Percentiles rank a stretch among this genome's conserved stretches.
phyloP scores from a whole-genome alignment of 1,140 invertebrate species.

The Parapsyche elsis region DNA sequence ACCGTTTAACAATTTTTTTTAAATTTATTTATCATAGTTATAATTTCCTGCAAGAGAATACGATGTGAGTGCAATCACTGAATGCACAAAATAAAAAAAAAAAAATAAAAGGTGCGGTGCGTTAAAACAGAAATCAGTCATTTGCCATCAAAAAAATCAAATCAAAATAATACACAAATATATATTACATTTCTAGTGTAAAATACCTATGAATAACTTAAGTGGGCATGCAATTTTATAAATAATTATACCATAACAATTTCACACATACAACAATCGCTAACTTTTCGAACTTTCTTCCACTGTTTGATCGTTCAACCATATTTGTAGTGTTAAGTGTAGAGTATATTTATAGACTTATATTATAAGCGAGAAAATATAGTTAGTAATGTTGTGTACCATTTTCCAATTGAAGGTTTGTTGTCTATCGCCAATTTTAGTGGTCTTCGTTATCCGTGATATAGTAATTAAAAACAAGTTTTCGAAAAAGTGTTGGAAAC shows the following conservation, averaged over 20 bases:
- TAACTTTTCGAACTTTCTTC: background rate
- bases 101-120: constrained; percentile 58
- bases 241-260: constrained; percentile 10
- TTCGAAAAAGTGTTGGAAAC: constrained; percentile 2
- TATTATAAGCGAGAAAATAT: constrained; percentile 24
- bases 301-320: background rate
- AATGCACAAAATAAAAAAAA: constrained; percentile 63
- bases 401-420: constrained; percentile 14
- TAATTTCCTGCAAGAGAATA: constrained; percentile 54
- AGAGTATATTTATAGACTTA: constrained; percentile 5
- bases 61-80: constrained; percentile 66
- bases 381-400: constrained; percentile 33
- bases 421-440: constrained; percentile 30
- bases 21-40: background rate
- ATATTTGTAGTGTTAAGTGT: constrained; percentile 16
- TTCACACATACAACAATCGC: too few relatives aligned
- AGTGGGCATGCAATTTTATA: constrained; percentile 50
- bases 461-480: constrained; percentile 14
- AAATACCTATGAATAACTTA: constrained; percentile 38
- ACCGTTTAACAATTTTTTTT: too few relatives aligned
- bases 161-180: constrained; percentile 43
- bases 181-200: constrained; percentile 40
- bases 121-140: constrained; percentile 64
- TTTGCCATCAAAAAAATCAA: constrained; percentile 53
- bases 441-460: constrained; percentile 1